These are phyloP conservation scores for Drosophila koepferae DNA, from an alignment of 2,888 invertebrate genomes.

Conservation along the genomic window DNA sequence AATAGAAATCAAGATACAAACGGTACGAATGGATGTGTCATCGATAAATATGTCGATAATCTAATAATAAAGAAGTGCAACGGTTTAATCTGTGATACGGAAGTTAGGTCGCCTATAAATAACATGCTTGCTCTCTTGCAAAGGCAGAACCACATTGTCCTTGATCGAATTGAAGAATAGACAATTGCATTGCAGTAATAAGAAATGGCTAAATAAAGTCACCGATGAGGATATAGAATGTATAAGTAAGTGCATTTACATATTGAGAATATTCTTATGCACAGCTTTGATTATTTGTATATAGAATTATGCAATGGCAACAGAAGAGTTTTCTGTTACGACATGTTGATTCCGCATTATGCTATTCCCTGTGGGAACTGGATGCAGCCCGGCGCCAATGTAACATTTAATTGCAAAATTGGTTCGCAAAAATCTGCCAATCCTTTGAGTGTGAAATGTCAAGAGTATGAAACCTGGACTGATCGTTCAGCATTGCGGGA, in stretches of 20 bases:
- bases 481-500: neutral
- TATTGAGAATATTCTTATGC: neutral
- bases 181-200: fast-evolving
- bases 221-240: neutral
- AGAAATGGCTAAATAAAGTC: neutral
- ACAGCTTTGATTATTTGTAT: too few species aligned
- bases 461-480: conserved; percentile 25
- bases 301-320: conserved; percentile 10
- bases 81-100: fast-evolving
- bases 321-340: conserved; percentile 15
- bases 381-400: neutral
- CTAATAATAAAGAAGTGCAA: neutral
- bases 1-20: conserved; percentile 27
- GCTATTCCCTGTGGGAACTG: fast-evolving
- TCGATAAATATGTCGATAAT: conserved; percentile 20
- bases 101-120: conserved; percentile 15
- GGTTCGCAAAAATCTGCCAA: neutral
- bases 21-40: conserved; percentile 36
- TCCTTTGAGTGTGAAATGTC: neutral
- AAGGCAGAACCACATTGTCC: neutral
- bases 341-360: neutral
- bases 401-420: fast-evolving
- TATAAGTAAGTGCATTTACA: conserved; percentile 14
- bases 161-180: neutral
- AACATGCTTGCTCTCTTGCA: conserved; percentile 3